Evolutionary conservation across 1,140 invertebrate species (phyloP), one percentile per base, ranked within the genome.

Genomic region (Heliothis virescens): DNA sequence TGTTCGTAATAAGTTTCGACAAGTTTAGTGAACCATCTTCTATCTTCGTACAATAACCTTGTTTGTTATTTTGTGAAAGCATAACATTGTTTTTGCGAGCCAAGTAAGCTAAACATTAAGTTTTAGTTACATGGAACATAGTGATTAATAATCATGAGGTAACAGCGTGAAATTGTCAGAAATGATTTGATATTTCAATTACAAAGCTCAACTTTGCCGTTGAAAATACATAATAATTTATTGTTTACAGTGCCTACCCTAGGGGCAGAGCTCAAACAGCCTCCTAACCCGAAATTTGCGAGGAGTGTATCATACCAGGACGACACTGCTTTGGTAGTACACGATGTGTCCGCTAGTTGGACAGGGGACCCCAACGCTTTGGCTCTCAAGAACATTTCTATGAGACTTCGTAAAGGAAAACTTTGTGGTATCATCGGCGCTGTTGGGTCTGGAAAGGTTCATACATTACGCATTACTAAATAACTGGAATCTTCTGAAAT

Each of bases 391-490:
- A 95, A 96, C 62, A 87, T 97, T 3, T 95, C 94, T 1, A 82
- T 96, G 69, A 86, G 92, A n/a, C 89, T 96, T 2, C 88, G 95
- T 47, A 89, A 92, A 16, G 96, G 96, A 3, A 92, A 96, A 73
- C 84, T 97, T 3, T 91, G 96, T 29, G 95, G 95, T 3, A 90
- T 97, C 5, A 95, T 97, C 12, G 98, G 98, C 29, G 95, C 96
- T 65, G 97, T 98, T 16, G 98, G 98, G n/a, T 95, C 97, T 7
- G 98, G 98, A 13, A 99, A 98, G 95, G 97, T 91, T 82, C 0
- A 11, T 15, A 10, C 10, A 47, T 12, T n/a, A 16, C 29, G n/a
- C 12, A 63, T 15, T 50, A 21, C 21, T 1, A 12, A 63, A n/a
- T 63, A 63, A 63, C 34, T 13, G 34, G 5, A 15, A 15, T n/a